Conservation (phyloP, 2,113 vertebrate species). For the Varanus komodoensis region DNA sequence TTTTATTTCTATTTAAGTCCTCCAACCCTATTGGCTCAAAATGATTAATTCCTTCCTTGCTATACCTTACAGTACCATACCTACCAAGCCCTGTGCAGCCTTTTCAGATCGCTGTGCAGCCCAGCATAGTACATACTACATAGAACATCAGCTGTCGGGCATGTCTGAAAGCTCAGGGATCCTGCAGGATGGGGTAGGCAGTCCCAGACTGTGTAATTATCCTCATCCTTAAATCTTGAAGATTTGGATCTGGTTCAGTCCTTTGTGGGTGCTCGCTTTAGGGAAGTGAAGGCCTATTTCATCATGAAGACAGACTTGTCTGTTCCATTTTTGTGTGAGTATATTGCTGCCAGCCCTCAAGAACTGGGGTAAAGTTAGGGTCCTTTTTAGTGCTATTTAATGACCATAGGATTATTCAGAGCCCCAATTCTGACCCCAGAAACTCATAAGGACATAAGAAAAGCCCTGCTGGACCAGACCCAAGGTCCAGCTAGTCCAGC, state of each 20-base stretch:
- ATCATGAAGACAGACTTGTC: not conserved
- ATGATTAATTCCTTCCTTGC: not conserved
- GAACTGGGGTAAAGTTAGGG: no score
- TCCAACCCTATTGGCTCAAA: not conserved
- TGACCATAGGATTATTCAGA: no score
- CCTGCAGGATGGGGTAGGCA: not conserved
- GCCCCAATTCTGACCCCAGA: no score
- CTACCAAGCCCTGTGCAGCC: not conserved
- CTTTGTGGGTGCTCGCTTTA: not conserved
- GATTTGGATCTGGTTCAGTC: not conserved
- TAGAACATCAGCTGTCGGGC: not conserved
- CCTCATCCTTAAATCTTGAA: not conserved
- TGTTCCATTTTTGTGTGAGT: not conserved
- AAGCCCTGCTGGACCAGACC: no score
- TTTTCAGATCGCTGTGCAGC: not conserved
- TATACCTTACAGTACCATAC: not conserved
- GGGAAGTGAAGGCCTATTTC: not conserved
- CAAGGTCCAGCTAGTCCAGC: no score
- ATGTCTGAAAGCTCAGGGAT: no score
- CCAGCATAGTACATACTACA: no score
- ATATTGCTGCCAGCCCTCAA: not conserved
- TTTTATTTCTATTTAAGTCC: constrained; percentile 22
- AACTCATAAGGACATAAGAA: no score
- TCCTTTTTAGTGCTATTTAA: no score
- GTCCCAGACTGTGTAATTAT: not conserved